phyloP scores from a whole-genome alignment of 2,797 vertebrate species.

The Serranus cabrilla region DNA sequence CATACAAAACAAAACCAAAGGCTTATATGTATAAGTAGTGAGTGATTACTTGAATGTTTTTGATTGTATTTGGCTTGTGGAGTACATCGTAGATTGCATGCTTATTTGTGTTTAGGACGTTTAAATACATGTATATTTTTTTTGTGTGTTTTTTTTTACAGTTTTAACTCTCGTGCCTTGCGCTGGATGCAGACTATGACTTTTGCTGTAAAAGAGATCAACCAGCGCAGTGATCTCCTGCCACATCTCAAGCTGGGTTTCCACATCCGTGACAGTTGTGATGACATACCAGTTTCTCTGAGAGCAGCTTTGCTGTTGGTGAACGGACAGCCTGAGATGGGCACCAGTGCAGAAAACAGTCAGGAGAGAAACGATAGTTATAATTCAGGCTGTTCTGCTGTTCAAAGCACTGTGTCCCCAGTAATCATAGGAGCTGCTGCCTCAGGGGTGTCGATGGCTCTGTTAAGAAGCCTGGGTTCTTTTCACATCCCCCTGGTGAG shows the following conservation, averaged over 20 bases:
- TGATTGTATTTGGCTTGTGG: neutral
- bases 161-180: slow-evolving; percentile 79
- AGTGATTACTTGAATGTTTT: slow-evolving; percentile 16
- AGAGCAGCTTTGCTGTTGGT: slow-evolving; percentile 75
- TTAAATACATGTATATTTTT: neutral
- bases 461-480: slow-evolving; percentile 80
- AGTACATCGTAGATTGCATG: neutral
- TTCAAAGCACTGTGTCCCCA: slow-evolving; percentile 60
- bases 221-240: slow-evolving; percentile 75
- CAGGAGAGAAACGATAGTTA: neutral
- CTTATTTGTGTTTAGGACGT: neutral
- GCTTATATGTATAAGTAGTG: too few species aligned
- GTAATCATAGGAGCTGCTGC: slow-evolving; percentile 82
- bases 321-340: slow-evolving; percentile 73
- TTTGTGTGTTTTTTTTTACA: slow-evolving; percentile 44
- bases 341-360: neutral
- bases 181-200: slow-evolving; percentile 84
- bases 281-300: slow-evolving; percentile 76
- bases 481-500: slow-evolving; percentile 81
- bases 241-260: slow-evolving; percentile 79
- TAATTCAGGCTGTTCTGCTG: slow-evolving; percentile 53
- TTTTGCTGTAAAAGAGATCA: slow-evolving; percentile 82
- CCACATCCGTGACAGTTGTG: slow-evolving; percentile 80
- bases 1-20: too few species aligned
- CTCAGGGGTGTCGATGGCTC: slow-evolving; percentile 80